These are phyloP conservation scores for Gobius niger DNA, from an alignment of 2,113 vertebrate genomes.

Conservation along the genomic window DNA sequence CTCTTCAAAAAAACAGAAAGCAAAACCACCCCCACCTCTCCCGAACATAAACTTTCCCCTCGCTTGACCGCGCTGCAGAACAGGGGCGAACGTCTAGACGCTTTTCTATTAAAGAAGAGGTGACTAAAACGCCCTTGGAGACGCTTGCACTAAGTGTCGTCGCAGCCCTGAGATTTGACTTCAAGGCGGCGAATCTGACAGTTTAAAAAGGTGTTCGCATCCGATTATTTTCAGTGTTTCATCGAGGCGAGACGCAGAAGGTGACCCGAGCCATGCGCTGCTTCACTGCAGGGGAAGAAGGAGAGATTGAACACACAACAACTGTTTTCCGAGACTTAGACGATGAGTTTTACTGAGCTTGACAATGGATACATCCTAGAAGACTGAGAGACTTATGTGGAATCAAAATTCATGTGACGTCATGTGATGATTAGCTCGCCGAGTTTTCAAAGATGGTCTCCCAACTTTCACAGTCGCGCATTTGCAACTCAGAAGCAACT, in stretches of 20 bases:
- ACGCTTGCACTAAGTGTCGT: not conserved
- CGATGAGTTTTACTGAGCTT: no score
- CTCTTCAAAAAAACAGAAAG: no score
- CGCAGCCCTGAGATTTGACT: not conserved
- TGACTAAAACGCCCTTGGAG: not conserved
- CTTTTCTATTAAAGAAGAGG: not conserved
- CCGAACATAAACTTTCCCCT: not conserved
- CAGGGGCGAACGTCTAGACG: not conserved
- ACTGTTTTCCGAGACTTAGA: not conserved
- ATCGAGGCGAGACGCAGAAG: not conserved
- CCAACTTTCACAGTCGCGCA: not conserved
- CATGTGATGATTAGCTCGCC: not conserved
- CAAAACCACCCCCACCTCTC: not conserved
- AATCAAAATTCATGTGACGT: not conserved
- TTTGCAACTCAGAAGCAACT: not conserved
- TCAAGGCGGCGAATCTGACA: not conserved
- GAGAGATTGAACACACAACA: constrained; percentile 1
- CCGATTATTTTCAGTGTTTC: constrained; percentile 3
- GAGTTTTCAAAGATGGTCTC: not conserved
- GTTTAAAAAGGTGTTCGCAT: constrained; percentile 7
- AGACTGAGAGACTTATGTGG: not conserved
- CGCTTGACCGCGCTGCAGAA: not conserved
- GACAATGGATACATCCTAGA: no score
- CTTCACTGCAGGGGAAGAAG: not conserved
- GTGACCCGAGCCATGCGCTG: not conserved